Evolutionary conservation across 1,140 invertebrate genomes (phyloP).

Genomic region (Drosophila leontia): DNA sequence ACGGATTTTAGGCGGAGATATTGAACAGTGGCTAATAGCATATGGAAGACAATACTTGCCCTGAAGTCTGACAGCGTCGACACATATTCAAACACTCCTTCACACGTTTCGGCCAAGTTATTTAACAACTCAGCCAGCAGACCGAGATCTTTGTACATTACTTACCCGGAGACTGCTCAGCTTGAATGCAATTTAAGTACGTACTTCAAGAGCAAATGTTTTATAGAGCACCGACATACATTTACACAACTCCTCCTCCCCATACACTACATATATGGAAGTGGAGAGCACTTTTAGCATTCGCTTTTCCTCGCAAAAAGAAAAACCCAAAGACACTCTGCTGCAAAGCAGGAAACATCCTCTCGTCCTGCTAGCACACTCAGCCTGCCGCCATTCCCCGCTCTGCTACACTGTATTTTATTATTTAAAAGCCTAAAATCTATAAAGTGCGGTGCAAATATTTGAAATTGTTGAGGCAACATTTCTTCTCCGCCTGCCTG

Average conservation of each 20-base stretch:
- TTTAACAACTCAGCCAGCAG: conserved; percentile 71
- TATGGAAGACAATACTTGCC: background rate
- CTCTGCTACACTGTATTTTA: conserved; percentile 62
- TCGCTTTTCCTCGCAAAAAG: conserved; percentile 24
- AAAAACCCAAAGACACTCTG: conserved; percentile 58
- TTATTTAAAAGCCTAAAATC: conserved; percentile 83
- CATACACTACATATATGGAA: background rate
- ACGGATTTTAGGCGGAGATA: conserved; percentile 6
- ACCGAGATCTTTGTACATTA: conserved; percentile 70
- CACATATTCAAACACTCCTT: conserved; percentile 78
- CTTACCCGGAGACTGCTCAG: conserved; percentile 57
- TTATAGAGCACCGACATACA: conserved; percentile 73
- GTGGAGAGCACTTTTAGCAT: conserved; percentile 50
- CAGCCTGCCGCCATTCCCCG: conserved; percentile 17
- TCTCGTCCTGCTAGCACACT: conserved; percentile 39
- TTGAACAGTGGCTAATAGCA: conserved; percentile 20
- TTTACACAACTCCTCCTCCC: conserved; percentile 29
- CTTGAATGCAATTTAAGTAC: conserved; percentile 82
- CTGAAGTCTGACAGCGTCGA: conserved; percentile 30
- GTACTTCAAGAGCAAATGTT: conserved; percentile 80
- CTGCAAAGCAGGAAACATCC: conserved; percentile 55
- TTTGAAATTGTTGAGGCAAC: conserved; percentile 77
- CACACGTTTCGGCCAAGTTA: conserved; percentile 77
- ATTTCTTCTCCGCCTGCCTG: conserved; percentile 58
- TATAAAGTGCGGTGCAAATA: conserved; percentile 82